Evolutionary conservation across 2,113 vertebrate genomes (phyloP), one percentile per base, ranked within the genome.

Genomic region (Spermophilus dauricus): DNA sequence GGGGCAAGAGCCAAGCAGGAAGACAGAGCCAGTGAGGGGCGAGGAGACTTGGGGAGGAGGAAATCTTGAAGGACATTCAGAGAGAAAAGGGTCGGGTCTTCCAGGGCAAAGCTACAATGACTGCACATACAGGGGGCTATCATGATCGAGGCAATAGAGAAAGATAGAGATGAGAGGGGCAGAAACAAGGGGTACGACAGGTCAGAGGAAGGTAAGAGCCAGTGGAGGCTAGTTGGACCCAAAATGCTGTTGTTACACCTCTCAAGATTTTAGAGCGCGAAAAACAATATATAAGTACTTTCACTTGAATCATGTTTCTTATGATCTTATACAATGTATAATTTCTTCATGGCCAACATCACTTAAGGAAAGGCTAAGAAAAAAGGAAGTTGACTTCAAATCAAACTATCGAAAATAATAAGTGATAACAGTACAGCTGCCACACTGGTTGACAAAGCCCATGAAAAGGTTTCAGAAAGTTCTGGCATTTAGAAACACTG

Each of bases 351-450:
- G 45, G 61, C 18, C n/a, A 83, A 81, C 48, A 37, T 70, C 56
- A 86, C 32, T 91, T 51, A 85, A 37, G 24, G 67, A 26, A 13
- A 93, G 48, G 22, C 58, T 72, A 84, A 77, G 58, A 9, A 3
- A 42, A 81, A 73, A 22, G 24, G 45, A 85, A 63, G 22, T 24
- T n/a, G 28, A 58, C 77, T 26, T 84, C 34, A 69, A 88, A 67
- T 88, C 65, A 96, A 58, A 77, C 83, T 28, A 89, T 95, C 53
- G 20, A 84, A 90, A 76, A 77, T 48, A 84, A 39, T 72, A 89
- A 87, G 20, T 20, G 91, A 18, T 53, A 89, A 53, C 0, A 90
- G n/a, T 24, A 73, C 1, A 85, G 32, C 34, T 80, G 2, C 45
- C 32, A 45, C 17, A 85, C 17, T 16, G 56, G 83, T 32, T 9